Conservation (phyloP, 2,888 invertebrate species). For the Orchestes rusci region DNA sequence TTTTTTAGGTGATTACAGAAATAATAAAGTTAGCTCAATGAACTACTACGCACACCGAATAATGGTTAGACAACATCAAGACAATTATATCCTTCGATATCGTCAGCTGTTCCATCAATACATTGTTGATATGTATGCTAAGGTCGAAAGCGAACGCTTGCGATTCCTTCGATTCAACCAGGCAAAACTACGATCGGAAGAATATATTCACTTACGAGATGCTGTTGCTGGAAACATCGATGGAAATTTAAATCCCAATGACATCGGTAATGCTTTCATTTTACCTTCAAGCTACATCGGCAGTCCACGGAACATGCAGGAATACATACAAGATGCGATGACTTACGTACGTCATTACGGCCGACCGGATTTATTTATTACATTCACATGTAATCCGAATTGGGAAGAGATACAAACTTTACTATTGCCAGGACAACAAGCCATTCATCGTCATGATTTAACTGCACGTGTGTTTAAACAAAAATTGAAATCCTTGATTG, state of each 20-base stretch:
- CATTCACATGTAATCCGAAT: constrained; percentile 29
- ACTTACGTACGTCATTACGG: too few relatives aligned
- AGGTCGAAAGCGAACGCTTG: constrained; percentile 38
- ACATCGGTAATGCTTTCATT: constrained; percentile 28
- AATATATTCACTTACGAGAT: too few relatives aligned
- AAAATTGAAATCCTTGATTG: constrained; percentile 8
- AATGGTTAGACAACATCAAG: constrained; percentile 30
- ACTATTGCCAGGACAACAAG: constrained; percentile 4
- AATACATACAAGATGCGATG: too few relatives aligned
- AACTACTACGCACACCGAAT: constrained; percentile 22
- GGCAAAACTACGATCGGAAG: too few relatives aligned
- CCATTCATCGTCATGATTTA: constrained; percentile 5
- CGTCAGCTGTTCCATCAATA: constrained; percentile 35
- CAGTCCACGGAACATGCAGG: constrained; percentile 34
- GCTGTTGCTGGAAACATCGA: too few relatives aligned
- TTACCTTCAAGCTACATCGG: constrained; percentile 32
- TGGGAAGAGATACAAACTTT: constrained; percentile 1
- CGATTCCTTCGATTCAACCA: constrained; percentile 35
- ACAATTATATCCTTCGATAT: constrained; percentile 32
- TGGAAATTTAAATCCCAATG: too few relatives aligned
- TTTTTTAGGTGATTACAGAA: not conserved
- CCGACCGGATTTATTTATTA: too few relatives aligned
- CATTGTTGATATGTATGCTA: constrained; percentile 39
- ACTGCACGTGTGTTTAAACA: constrained; percentile 6
- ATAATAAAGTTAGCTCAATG: too few relatives aligned